Conservation (phyloP, 2,888 invertebrate species). For the Trachelus troglodyta region DNA sequence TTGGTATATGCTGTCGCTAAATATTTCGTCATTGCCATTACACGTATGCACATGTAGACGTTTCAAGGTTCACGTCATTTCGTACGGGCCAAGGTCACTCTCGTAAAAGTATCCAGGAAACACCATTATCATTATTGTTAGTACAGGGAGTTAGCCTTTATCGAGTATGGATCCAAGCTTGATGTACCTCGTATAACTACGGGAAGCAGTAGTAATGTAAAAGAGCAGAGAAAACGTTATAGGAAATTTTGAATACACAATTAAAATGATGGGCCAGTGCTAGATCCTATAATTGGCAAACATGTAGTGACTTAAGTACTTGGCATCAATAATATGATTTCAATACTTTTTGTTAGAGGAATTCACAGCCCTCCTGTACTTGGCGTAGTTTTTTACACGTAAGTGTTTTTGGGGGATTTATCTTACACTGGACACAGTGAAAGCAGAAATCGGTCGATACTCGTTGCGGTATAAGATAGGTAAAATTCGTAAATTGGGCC, state of each 20-base stretch:
- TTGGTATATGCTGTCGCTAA: background rate
- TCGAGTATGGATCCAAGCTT: background rate
- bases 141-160: background rate
- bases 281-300: no score
- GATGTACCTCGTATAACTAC: background rate
- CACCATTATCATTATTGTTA: background rate
- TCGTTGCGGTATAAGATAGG: background rate
- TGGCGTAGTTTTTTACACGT: no score
- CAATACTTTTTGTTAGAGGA: no score
- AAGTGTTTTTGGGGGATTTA: no score
- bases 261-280: no score
- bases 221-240: no score
- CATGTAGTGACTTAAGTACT: no score
- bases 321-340: no score
- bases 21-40: background rate
- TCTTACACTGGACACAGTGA: background rate
- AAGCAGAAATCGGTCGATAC: background rate
- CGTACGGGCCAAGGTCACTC: background rate
- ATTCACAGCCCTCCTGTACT: no score
- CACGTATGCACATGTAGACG: background rate
- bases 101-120: background rate
- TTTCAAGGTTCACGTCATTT: background rate
- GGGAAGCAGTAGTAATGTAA: no score
- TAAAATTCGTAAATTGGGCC: background rate
- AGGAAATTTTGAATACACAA: no score